These are phyloP conservation scores for Phortica okadai DNA, from an alignment of 2,888 invertebrate species.

Conservation along the genomic window DNA sequence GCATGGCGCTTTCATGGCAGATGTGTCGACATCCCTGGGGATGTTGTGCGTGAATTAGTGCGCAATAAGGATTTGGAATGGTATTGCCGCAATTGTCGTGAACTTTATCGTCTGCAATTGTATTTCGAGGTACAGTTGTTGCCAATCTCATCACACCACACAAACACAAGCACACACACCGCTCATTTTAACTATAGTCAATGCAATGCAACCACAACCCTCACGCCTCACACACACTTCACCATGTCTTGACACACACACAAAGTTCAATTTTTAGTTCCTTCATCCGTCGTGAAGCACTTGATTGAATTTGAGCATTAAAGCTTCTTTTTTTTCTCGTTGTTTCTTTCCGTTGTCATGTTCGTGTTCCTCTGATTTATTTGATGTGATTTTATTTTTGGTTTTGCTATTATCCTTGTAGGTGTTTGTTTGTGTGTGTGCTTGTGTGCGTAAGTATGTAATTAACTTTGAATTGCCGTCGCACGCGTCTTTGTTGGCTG, in stretches of 20 bases:
- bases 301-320: conserved; percentile 23
- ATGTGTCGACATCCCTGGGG: conserved; percentile 68
- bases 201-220: too few relatives aligned
- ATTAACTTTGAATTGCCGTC: too few relatives aligned
- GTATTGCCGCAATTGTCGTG: conserved; percentile 73
- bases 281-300: background rate
- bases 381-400: background rate
- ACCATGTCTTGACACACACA: too few relatives aligned
- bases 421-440: background rate
- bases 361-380: conserved; percentile 3
- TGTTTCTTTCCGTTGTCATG: background rate
- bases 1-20: conserved; percentile 68
- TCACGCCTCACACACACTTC: too few relatives aligned
- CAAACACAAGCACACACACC: too few relatives aligned
- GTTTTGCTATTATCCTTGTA: background rate
- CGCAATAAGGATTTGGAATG: conserved; percentile 65
- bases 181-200: too few relatives aligned
- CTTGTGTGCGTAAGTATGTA: background rate
- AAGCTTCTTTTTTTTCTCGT: background rate
- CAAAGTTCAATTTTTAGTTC: too few relatives aligned
- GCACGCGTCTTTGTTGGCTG: too few relatives aligned
- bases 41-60: conserved; percentile 55
- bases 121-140: conserved; percentile 72
- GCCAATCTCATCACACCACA: background rate
- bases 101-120: conserved; percentile 73